Conservation (phyloP, 2,113 vertebrate species). For the Salvator merianae region DNA sequence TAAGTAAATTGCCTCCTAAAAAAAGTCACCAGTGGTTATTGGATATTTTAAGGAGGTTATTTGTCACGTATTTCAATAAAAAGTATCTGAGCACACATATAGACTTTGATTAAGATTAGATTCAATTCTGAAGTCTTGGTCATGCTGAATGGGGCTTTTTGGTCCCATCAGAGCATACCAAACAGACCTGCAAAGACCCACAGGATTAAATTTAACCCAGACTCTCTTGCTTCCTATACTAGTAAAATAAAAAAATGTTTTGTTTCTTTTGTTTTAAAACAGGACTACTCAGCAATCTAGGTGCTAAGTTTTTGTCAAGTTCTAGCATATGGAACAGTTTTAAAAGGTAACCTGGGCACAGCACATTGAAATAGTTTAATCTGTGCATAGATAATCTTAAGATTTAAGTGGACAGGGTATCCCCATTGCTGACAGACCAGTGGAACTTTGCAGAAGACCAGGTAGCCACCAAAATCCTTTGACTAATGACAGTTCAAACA, state of each 20-base stretch:
- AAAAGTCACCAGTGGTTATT: slow-evolving; percentile 5
- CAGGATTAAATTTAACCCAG: slow-evolving; percentile 15
- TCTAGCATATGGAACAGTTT: too few relatives aligned
- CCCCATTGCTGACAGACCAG: too few relatives aligned
- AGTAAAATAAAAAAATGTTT: slow-evolving; percentile 44
- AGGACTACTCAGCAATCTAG: slow-evolving; percentile 30
- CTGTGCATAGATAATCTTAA: too few relatives aligned
- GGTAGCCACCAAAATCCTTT: too few relatives aligned
- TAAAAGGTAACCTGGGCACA: too few relatives aligned
- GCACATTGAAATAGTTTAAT: too few relatives aligned
- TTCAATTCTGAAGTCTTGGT: neutral
- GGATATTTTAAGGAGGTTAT: neutral
- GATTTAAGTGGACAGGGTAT: too few relatives aligned
- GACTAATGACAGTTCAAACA: too few relatives aligned
- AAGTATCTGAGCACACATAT: neutral
- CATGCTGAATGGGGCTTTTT: neutral
- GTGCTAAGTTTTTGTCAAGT: too few relatives aligned
- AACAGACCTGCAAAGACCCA: neutral
- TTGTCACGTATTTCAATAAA: neutral
- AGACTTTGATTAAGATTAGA: neutral
- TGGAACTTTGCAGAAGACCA: too few relatives aligned
- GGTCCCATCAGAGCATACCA: neutral
- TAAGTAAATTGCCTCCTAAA: slow-evolving; percentile 6
- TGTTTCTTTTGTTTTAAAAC: slow-evolving; percentile 16
- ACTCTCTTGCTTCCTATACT: slow-evolving; percentile 50